Evolutionary conservation across 2,113 vertebrate species (phyloP).

Genomic region (Antennarius striatus): DNA sequence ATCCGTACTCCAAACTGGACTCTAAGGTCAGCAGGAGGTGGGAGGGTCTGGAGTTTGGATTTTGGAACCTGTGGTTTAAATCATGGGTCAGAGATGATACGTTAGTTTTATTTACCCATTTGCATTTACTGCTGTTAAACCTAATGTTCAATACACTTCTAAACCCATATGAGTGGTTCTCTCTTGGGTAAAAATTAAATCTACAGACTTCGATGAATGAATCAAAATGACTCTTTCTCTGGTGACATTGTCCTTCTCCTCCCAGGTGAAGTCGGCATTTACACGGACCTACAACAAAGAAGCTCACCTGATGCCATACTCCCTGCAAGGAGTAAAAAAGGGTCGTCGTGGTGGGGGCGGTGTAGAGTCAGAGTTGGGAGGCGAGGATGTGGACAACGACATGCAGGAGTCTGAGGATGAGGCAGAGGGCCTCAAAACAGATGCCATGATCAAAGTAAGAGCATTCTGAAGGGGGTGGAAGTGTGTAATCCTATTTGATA

Average conservation of each 20-base stretch:
- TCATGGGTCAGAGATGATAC: too few relatives aligned
- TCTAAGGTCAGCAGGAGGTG: constrained; percentile 85
- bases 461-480: too few relatives aligned
- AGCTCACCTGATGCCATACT: constrained; percentile 88
- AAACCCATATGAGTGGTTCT: neutral
- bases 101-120: neutral
- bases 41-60: neutral
- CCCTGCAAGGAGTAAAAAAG: constrained; percentile 84
- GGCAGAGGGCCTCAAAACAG: constrained; percentile 74
- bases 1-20: constrained; percentile 91
- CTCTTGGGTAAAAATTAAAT: too few relatives aligned
- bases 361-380: constrained; percentile 68
- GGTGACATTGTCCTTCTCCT: neutral
- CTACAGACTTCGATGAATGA: too few relatives aligned
- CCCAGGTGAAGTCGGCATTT: constrained; percentile 94
- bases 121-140: too few relatives aligned
- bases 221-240: neutral
- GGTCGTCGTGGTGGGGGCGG: constrained; percentile 77
- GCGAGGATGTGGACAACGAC: constrained; percentile 66
- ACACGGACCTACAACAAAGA: constrained; percentile 94
- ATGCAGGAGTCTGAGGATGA: constrained; percentile 75
- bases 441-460: constrained; percentile 96
- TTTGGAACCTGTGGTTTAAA: neutral
- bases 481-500: too few relatives aligned
- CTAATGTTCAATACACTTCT: neutral